Conservation (phyloP, 2,113 vertebrate species). For the Erythrocercus mccallii region DNA sequence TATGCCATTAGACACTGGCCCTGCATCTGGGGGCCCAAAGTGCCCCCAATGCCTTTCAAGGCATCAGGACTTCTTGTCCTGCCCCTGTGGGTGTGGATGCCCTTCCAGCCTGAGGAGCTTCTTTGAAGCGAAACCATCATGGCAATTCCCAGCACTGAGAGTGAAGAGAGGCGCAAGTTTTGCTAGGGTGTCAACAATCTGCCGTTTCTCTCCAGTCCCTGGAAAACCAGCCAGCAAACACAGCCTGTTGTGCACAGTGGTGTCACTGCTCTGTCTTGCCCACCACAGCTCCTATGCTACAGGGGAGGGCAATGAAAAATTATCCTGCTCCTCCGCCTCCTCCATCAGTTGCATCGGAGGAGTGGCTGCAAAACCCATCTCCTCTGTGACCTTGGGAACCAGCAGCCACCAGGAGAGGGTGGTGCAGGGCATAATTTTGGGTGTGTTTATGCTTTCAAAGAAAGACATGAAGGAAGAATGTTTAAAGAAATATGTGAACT, state of each 20-base stretch:
- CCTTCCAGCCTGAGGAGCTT: neutral
- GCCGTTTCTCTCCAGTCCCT: neutral
- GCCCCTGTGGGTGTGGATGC: neutral
- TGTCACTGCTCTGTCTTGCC: neutral
- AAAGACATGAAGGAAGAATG: neutral
- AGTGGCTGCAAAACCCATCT: neutral
- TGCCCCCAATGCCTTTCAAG: neutral
- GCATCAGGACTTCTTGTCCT: neutral
- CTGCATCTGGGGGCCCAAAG: neutral
- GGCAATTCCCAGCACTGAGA: neutral
- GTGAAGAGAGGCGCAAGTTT: neutral
- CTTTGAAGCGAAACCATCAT: fast-evolving
- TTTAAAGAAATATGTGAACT: neutral
- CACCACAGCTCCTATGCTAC: neutral
- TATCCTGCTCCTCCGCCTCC: neutral
- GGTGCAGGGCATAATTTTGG: neutral
- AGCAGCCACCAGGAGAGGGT: neutral
- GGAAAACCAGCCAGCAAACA: neutral
- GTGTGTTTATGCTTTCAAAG: neutral
- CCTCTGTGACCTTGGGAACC: neutral
- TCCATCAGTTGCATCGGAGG: neutral
- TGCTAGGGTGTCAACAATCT: neutral
- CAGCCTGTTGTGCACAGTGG: neutral
- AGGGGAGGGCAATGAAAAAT: neutral
- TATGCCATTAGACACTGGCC: neutral